Evolutionary conservation across 2,113 vertebrate genomes (phyloP), one percentile per base, ranked within the genome.

Genomic region (Pteronura brasiliensis): DNA sequence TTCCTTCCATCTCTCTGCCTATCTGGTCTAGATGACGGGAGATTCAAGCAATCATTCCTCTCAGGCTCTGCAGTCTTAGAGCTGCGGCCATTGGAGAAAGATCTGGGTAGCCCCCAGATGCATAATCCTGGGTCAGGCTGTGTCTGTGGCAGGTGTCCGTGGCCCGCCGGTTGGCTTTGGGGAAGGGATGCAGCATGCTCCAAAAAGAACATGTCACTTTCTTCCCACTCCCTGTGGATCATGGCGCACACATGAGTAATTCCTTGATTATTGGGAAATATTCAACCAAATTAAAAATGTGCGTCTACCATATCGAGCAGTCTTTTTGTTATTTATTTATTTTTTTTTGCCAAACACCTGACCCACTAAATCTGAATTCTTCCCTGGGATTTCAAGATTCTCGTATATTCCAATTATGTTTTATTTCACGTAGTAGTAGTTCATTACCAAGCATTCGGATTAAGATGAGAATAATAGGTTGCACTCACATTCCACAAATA

Each of bases 351-450:
- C 4, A 55, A 90, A 42, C 1, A 20, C 31, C 39, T 95, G 42
- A 20, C 9, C 69, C 3, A 90, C 88, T 86, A 63, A 71, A 67
- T 74, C 31, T 80, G 44, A 86, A 25, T 97, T 97, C 89, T 76
- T 97, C 34, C 83, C 0, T 69, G 69, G 5, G 9, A 27, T 82
- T 63, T 39, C 57, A 27, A 44, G 55, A 88, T 20, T 39, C 13
- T 83, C 84, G 9, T 15, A 42, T 95, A 39, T 84, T 95, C 79
- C 57, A 79, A 79, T 55, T 90, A 6, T 63, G 1, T 86, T 29
- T 27, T 82, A 4, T 0, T 0, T 94, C 0, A 27, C 21, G 6
- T 31, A 14, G 34, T 27, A 27, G 44, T 52, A 63, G 15, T 18
- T 42, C 8, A 47, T 34, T 76, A 31, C 47, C 17, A 9, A 86